Evolutionary conservation across 1,140 invertebrate genomes (phyloP).

Genomic region (Triops longicaudatus): DNA sequence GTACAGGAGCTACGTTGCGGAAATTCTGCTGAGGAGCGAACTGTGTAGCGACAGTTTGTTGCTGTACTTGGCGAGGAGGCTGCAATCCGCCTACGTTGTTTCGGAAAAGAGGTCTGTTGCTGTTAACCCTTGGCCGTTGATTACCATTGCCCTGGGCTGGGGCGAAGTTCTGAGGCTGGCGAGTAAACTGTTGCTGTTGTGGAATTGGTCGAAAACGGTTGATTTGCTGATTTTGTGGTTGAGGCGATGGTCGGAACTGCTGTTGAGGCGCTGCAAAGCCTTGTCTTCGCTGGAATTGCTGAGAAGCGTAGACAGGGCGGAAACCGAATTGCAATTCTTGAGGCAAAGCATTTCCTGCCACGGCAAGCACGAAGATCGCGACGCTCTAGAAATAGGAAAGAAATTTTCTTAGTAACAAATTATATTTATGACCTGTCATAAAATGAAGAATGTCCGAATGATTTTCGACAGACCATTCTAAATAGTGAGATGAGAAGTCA

Average conservation of each 20-base stretch:
- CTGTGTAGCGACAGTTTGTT: not conserved
- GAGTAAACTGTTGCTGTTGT: not conserved
- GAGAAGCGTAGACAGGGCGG: not conserved
- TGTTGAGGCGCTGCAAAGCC: not conserved
- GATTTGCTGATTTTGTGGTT: not conserved
- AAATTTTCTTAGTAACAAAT: not conserved
- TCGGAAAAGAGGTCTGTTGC: not conserved
- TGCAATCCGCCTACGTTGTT: constrained; percentile 10
- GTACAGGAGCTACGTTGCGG: constrained; percentile 2
- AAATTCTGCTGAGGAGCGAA: constrained; percentile 11
- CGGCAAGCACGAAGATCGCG: not conserved
- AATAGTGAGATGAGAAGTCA: not conserved
- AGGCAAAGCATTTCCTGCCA: not conserved
- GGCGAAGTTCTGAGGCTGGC: not conserved
- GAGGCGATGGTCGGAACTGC: not conserved
- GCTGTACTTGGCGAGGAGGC: constrained; percentile 17
- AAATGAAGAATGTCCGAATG: not conserved
- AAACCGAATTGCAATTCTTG: not conserved
- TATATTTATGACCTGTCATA: not conserved
- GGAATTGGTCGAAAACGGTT: not conserved
- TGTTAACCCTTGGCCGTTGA: not conserved
- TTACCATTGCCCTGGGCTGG: not conserved
- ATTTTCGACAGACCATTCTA: not conserved
- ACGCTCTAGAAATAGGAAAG: not conserved
- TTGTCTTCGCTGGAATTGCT: not conserved